Evolutionary conservation across 2,888 invertebrate species (phyloP).

Genomic region (Pristionchus arcanus): DNA sequence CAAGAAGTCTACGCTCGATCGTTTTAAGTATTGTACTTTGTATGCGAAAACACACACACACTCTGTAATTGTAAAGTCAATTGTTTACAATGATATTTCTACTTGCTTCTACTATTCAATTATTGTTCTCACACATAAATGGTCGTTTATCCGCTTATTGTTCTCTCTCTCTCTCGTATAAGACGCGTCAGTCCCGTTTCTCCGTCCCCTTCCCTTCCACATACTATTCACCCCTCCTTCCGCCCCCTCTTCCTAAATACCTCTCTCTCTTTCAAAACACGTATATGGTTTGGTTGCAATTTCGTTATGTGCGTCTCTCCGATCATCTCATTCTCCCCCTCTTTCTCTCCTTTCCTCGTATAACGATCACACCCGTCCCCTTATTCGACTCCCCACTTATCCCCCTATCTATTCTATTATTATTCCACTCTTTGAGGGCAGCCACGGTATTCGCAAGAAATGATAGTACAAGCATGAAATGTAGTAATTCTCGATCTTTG

Average conservation of each 20-base stretch:
- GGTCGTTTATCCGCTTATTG: not conserved
- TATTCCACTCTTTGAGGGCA: constrained; percentile 18
- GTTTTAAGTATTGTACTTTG: constrained; percentile 13
- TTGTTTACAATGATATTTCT: not conserved
- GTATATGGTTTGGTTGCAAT: constrained; percentile 52
- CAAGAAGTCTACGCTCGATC: not conserved
- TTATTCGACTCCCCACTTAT: not conserved
- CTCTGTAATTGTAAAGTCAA: not conserved
- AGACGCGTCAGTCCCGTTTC: constrained; percentile 36
- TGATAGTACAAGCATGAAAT: constrained; percentile 42
- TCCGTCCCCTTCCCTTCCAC: not conserved
- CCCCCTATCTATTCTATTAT: constrained; percentile 30
- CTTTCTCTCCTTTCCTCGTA: not conserved
- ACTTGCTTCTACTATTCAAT: constrained; percentile 35
- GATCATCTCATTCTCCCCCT: constrained; percentile 42
- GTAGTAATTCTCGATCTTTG: constrained; percentile 19
- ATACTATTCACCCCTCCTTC: constrained; percentile 1
- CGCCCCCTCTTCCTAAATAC: not conserved
- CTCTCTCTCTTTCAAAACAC: constrained; percentile 52
- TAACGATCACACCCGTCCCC: not conserved
- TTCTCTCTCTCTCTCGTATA: constrained; percentile 26
- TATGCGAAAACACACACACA: not conserved
- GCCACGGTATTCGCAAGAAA: constrained; percentile 32
- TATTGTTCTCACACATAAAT: not conserved
- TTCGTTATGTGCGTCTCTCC: constrained; percentile 48